Percentiles rank a stretch among this genome's conserved stretches.
phyloP scores from a whole-genome alignment of 2,888 invertebrate species.

The Coenonympha arcania region DNA sequence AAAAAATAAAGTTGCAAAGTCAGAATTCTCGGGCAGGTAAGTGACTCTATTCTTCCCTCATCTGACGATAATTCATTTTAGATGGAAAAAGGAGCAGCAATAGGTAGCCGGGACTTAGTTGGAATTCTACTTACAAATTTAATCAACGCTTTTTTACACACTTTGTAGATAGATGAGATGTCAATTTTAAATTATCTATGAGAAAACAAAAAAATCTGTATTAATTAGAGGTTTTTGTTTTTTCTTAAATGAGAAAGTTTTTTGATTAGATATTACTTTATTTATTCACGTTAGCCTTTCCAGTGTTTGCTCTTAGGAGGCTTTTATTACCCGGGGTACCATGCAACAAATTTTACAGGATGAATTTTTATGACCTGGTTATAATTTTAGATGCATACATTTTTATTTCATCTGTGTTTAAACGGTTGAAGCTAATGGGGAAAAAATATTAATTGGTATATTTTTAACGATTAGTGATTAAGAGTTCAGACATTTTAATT shows the following conservation, averaged over 20 bases:
- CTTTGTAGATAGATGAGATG: constrained; percentile 12
- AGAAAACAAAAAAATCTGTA: constrained; percentile 13
- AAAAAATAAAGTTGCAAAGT: constrained; percentile 32
- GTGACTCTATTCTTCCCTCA: constrained; percentile 40
- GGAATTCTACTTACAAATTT: constrained; percentile 25
- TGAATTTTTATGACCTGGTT: no score
- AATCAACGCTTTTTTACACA: constrained; percentile 22
- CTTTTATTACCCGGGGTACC: no score
- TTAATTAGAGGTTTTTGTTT: not conserved
- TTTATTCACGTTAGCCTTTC: not conserved
- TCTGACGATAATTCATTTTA: constrained; percentile 40
- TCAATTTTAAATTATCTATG: constrained; percentile 10
- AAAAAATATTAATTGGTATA: no score
- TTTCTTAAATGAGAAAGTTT: not conserved
- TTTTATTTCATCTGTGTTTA: no score
- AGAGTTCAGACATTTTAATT: no score
- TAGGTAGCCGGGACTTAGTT: constrained; percentile 16
- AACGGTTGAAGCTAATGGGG: no score
- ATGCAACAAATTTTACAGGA: no score
- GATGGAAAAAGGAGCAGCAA: constrained; percentile 28
- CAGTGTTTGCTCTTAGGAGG: no score
- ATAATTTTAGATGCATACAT: no score
- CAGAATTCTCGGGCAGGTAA: constrained; percentile 39
- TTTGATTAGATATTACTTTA: not conserved
- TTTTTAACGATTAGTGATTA: no score